Conservation (phyloP, 1,140 invertebrate species). For the Trachymyrmex septentrionalis region DNA sequence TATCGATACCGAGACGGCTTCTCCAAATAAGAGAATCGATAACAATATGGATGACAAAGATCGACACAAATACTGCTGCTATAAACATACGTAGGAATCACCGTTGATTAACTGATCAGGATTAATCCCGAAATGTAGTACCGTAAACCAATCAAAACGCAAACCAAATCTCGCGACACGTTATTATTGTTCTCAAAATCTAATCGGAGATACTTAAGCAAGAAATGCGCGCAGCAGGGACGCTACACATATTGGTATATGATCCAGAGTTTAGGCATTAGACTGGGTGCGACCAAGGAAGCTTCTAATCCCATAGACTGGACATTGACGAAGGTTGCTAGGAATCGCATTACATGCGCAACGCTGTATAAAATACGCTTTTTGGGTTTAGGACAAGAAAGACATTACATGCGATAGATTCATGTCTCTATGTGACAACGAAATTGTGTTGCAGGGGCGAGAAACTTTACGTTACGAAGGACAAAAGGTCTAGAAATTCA, state of each 20-base stretch:
- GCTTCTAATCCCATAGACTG: slow-evolving; percentile 74
- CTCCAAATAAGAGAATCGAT: not conserved
- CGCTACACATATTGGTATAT: not conserved
- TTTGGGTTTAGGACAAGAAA: slow-evolving; percentile 69
- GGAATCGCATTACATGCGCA: slow-evolving; percentile 66
- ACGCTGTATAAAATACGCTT: slow-evolving; percentile 75
- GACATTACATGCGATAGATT: slow-evolving; percentile 2
- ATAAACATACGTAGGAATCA: slow-evolving; percentile 18
- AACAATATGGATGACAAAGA: too few species aligned
- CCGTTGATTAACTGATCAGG: not conserved
- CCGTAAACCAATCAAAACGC: not conserved
- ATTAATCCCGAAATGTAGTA: slow-evolving; percentile 31
- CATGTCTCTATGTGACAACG: slow-evolving; percentile 41
- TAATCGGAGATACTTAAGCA: slow-evolving; percentile 2
- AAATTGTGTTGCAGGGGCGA: slow-evolving; percentile 90
- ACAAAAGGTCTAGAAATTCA: slow-evolving; percentile 90
- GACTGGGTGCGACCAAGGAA: slow-evolving; percentile 67
- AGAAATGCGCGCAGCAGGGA: not conserved
- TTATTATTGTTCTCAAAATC: not conserved
- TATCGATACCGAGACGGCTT: slow-evolving; percentile 10
- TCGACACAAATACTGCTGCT: not conserved
- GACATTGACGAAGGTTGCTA: slow-evolving; percentile 69
- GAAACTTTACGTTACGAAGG: slow-evolving; percentile 93
- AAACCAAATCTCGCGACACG: not conserved
- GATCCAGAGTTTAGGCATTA: slow-evolving; percentile 47